Evolutionary conservation across 2,888 invertebrate species (phyloP), one percentile per base, ranked within the genome.

Genomic region (Eilema griseolum): DNA sequence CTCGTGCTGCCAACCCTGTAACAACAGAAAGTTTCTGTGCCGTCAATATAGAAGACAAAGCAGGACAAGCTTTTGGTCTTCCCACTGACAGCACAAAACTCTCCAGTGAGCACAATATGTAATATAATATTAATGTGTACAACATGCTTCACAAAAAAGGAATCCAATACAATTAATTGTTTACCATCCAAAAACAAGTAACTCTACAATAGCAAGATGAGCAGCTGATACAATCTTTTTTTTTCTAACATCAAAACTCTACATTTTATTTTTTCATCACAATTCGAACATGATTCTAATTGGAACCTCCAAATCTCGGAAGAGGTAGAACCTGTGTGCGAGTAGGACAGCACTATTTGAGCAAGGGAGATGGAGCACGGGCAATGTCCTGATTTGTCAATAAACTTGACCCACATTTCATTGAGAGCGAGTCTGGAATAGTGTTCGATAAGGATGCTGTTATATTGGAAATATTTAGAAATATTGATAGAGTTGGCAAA

Each of bases 341-440:
- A 86, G 66, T 10, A 78, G 70, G 86, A 85, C 70, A 72, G 64
- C 61, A 62, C 65, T 65, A 80, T 74, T 63, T 20, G 83, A 24
- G 57, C 66, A 86, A 88, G 62, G 26, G 80, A 71, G 88, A 86
- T 64, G 67, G 69, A 61, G 76, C 70, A 81, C 89, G 93, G 93
- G 92, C 94, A 94, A 94, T 84, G 94, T 93, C 94, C 95, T 93
- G 93, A 90, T 93, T 94, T 93, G 93, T 93, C 93, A 94, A 94
- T 93, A 94, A 95, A 94, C 94, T 94, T 95, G 95, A 95, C 95
- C 95, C 86, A 94, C 91, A 91, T 95, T 90, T 92, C 93, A 93
- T 94, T 93, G 92, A 93, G 89, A 89, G 88, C 88, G 89, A 88
- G 89, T 83, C 88, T 88, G 84, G 82, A 86, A 87, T 90, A 91